Conservation (phyloP, 1,140 invertebrate genomes). For the Trichonephila clavipes region DNA sequence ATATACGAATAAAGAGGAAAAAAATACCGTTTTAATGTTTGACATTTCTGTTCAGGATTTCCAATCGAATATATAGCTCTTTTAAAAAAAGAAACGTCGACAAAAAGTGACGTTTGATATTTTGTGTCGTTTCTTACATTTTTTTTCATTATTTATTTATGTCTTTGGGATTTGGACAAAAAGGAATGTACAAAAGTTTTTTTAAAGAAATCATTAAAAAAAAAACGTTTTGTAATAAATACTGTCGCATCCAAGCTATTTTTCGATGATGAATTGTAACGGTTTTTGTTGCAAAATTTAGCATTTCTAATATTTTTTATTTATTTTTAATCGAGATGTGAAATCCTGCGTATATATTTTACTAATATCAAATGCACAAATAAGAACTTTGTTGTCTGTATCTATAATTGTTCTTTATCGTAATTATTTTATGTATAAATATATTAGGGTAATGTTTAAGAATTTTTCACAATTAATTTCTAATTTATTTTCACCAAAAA, state of each 20-base stretch:
- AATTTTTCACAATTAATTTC: no score
- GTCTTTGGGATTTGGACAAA: background rate
- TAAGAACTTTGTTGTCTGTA: no score
- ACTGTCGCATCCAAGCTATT: background rate
- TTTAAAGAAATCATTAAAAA: background rate
- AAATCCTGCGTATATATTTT: no score
- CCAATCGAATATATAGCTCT: slow-evolving; percentile 7
- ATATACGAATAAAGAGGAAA: background rate
- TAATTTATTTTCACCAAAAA: no score
- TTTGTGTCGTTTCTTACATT: background rate
- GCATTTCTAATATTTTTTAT: no score
- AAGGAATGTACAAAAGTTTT: background rate
- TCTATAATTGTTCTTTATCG: no score
- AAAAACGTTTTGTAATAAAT: background rate
- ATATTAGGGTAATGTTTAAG: no score
- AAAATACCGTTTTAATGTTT: background rate
- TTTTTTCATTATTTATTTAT: background rate
- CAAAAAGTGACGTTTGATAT: slow-evolving; percentile 21
- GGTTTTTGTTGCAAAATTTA: no score
- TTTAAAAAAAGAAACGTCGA: slow-evolving; percentile 15
- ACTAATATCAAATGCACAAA: no score
- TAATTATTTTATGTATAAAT: no score
- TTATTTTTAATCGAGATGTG: no score
- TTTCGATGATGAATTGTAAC: background rate
- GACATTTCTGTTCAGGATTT: slow-evolving; percentile 19